A percentile compares a stretch with the other conserved stretches of the same genome.
Conservation (phyloP, 1,140 invertebrate genomes). For the Macrocentrus cingulum region DNA sequence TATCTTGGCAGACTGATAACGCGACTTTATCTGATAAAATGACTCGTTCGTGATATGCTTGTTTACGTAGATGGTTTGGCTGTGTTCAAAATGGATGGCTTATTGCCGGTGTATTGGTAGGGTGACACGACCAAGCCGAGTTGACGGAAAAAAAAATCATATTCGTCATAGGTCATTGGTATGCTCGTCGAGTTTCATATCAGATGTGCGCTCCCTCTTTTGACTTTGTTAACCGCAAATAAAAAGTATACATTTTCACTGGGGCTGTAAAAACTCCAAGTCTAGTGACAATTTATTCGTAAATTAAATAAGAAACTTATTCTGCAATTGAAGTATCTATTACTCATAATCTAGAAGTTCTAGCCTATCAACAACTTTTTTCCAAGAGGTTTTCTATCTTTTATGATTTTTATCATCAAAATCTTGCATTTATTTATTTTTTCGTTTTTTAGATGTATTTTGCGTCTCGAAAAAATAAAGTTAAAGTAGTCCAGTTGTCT, state of each 20-base stretch:
- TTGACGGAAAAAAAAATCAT: background rate
- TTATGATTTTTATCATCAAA: no score
- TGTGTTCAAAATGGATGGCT: background rate
- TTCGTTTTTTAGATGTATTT: no score
- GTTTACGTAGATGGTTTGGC: constrained; percentile 16
- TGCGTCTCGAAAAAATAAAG: no score
- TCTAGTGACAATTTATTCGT: no score
- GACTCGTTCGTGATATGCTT: constrained; percentile 27
- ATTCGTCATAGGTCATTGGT: constrained; percentile 24
- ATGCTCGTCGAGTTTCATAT: constrained; percentile 28
- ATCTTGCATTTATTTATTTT: no score
- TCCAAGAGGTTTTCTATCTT: no score
- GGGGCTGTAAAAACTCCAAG: no score
- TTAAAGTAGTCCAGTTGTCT: no score
- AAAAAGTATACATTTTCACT: constrained; percentile 1
- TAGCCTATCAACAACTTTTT: no score
- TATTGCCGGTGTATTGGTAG: background rate
- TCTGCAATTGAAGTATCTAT: no score
- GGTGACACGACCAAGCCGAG: background rate
- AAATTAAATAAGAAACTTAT: no score
- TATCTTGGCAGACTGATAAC: constrained; percentile 43
- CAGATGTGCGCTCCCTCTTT: constrained; percentile 25
- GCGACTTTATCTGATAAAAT: constrained; percentile 44
- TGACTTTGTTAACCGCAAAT: constrained; percentile 35
- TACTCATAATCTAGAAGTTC: no score